Percentiles rank a stretch among this genome's conserved stretches.
phyloP scores from a whole-genome alignment of 64 coral and sea anemone genomes.

The Montipora sp. region DNA sequence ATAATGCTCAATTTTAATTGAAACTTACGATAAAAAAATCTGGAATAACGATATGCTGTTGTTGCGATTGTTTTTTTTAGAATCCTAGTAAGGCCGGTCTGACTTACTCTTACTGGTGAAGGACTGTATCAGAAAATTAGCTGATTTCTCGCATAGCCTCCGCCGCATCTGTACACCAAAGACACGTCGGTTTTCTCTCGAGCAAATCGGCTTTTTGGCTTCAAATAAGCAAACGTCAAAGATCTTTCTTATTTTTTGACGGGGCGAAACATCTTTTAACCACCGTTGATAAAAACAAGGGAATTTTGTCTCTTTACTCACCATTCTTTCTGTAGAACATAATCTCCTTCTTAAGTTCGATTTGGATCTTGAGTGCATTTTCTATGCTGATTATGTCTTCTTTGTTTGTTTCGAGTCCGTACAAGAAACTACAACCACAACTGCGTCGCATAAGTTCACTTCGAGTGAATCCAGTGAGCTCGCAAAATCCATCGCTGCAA shows the following conservation, averaged over 20 bases:
- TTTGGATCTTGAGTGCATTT: constrained; percentile 74
- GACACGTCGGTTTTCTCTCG: neutral
- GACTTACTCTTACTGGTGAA: neutral
- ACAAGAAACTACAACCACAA: constrained; percentile 86
- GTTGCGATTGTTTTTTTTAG: neutral
- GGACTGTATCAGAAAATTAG: neutral
- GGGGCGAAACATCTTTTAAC: neutral
- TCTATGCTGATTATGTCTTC: constrained; percentile 81
- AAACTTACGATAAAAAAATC: constrained; percentile 25
- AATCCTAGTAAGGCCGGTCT: neutral
- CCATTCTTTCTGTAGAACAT: constrained; percentile 95
- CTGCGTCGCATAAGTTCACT: constrained; percentile 89
- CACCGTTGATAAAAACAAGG: neutral
- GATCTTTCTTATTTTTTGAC: neutral
- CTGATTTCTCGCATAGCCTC: neutral
- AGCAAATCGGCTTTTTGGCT: neutral
- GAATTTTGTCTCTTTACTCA: constrained; percentile 8
- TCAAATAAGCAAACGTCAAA: neutral
- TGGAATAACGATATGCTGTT: neutral
- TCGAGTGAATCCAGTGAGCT: constrained; percentile 88
- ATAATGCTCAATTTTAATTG: constrained; percentile 35
- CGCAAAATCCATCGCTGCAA: constrained; percentile 95
- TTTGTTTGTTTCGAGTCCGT: constrained; percentile 85
- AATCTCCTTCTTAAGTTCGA: constrained; percentile 92
- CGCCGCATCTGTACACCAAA: neutral